These are phyloP conservation scores for Terebella lapidaria DNA, from an alignment of 2,888 invertebrate genomes.

Conservation along the genomic window DNA sequence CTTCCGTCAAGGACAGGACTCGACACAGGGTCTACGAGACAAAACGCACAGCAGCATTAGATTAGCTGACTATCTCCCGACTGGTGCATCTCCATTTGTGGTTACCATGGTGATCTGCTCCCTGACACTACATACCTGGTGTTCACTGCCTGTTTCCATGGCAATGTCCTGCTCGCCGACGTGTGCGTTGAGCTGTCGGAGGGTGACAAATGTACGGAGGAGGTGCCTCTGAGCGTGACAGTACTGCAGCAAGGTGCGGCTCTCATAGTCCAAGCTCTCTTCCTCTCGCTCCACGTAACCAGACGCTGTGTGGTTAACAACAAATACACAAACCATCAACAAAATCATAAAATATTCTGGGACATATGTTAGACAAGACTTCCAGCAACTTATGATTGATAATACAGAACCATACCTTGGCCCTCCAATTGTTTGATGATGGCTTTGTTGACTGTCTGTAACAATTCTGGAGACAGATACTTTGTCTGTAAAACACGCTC, in stretches of 20 bases:
- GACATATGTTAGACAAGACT: background rate
- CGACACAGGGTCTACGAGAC: conserved; percentile 5
- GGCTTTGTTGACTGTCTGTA: conserved; percentile 30
- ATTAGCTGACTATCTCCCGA: no score
- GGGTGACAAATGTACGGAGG: conserved; percentile 39
- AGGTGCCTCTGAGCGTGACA: conserved; percentile 46
- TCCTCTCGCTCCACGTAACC: conserved; percentile 20
- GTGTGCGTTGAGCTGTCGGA: conserved; percentile 21
- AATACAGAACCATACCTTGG: conserved; percentile 11
- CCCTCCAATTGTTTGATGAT: conserved; percentile 27
- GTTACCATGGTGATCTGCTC: no score
- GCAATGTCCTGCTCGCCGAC: no score
- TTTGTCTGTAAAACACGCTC: conserved; percentile 45
- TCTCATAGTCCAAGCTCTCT: conserved; percentile 50
- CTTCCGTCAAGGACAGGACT: conserved; percentile 4
- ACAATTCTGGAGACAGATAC: conserved; percentile 38
- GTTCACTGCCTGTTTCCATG: no score
- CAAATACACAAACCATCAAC: background rate
- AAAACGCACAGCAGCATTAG: no score
- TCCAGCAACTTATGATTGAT: background rate
- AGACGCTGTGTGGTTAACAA: background rate
- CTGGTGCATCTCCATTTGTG: no score
- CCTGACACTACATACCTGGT: no score
- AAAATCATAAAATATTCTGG: background rate
- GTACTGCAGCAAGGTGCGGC: conserved; percentile 45